Conservation (phyloP, 2,888 invertebrate genomes). For the Schizaphis graminum region DNA sequence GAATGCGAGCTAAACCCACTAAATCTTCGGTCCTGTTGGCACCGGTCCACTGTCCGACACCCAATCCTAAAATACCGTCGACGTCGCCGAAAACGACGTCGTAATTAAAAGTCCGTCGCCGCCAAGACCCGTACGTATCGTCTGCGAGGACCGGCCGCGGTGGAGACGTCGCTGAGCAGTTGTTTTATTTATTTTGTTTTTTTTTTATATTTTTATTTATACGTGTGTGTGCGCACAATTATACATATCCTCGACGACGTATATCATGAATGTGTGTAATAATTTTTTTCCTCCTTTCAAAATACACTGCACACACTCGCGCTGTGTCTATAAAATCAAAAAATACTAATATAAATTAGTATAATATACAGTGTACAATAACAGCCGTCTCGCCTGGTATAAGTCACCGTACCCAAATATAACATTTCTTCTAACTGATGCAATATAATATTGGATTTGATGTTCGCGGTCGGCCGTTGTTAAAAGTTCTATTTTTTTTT, state of each 20-base stretch:
- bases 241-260: conserved; percentile 15
- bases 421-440: not conserved
- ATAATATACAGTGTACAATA: not conserved
- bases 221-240: not conserved
- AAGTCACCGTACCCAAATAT: not conserved
- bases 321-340: not conserved
- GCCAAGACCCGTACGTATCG: not conserved
- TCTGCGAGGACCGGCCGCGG: not conserved
- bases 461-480: not conserved
- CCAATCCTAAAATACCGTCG: conserved; percentile 65
- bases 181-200: conserved; percentile 48
- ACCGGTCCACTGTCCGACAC: conserved; percentile 64
- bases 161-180: conserved; percentile 19
- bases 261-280: conserved; percentile 21
- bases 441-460: not conserved
- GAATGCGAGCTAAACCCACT: conserved; percentile 45
- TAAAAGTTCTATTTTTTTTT: not conserved
- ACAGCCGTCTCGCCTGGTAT: not conserved
- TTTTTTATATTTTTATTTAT: not conserved
- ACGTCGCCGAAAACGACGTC: conserved; percentile 65
- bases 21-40: conserved; percentile 63
- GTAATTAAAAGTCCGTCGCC: conserved; percentile 60
- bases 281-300: conserved; percentile 50
- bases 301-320: conserved; percentile 21
- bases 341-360: not conserved